phyloP scores from a whole-genome alignment of 1,140 invertebrate species.

The Dendroctonus ponderosae region DNA sequence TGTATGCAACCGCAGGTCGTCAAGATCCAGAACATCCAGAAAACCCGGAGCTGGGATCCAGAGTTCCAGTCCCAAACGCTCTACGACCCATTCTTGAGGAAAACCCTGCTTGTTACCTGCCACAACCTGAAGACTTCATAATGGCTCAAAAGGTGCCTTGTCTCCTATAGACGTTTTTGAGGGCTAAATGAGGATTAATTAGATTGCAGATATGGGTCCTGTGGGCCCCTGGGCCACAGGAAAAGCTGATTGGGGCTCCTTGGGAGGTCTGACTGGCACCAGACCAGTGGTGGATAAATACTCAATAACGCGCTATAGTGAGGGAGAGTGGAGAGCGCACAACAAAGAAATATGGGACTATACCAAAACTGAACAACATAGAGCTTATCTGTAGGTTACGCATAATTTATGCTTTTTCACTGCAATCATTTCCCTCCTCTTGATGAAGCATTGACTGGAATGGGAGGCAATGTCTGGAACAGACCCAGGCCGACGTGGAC shows the following conservation, averaged over 20 bases:
- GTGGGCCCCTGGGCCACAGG: constrained; percentile 69
- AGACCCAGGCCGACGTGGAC: constrained; percentile 61
- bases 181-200: not conserved
- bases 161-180: not conserved
- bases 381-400: constrained; percentile 48
- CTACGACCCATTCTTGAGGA: constrained; percentile 21
- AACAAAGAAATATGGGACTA: constrained; percentile 61
- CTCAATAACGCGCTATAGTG: constrained; percentile 66
- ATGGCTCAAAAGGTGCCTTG: constrained; percentile 44
- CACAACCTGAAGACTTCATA: constrained; percentile 54
- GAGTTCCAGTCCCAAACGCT: constrained; percentile 32
- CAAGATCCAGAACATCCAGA: constrained; percentile 5
- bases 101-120: constrained; percentile 53
- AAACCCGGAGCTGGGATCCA: constrained; percentile 12
- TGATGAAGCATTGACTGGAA: constrained; percentile 52
- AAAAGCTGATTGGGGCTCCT: constrained; percentile 66
- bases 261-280: constrained; percentile 65
- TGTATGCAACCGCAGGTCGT: constrained; percentile 29
- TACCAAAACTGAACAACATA: constrained; percentile 46
- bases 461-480: constrained; percentile 58
- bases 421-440: not conserved
- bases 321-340: constrained; percentile 66
- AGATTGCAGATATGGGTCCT: constrained; percentile 49
- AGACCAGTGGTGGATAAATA: constrained; percentile 72
- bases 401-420: not conserved